Conservation (phyloP, 2,797 vertebrate species). For the Urophycis tenuis region DNA sequence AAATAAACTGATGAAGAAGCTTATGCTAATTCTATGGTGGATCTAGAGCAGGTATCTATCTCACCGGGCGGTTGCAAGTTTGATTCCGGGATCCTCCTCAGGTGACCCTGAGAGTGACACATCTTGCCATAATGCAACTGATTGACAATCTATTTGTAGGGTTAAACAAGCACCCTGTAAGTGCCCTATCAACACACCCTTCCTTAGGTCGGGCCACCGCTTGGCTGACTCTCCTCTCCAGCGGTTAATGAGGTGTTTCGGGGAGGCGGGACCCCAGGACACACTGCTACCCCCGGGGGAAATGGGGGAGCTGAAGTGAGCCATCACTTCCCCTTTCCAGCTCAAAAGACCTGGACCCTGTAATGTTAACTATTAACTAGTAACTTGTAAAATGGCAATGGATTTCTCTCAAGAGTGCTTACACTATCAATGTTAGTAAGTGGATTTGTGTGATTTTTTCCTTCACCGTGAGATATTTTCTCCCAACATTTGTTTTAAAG, state of each 20-base stretch:
- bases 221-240: neutral
- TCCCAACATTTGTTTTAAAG: neutral
- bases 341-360: neutral
- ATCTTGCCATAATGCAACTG: neutral
- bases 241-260: neutral
- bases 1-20: neutral
- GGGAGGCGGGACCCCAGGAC: neutral
- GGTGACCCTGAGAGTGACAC: no score
- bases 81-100: neutral
- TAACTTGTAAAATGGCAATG: neutral
- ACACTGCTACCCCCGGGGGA: neutral
- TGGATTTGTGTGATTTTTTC: neutral
- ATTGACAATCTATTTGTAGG: neutral
- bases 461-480: no score
- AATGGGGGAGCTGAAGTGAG: neutral
- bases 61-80: neutral
- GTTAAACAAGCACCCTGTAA: neutral
- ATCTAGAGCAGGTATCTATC: neutral
- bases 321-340: neutral
- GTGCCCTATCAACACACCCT: neutral
- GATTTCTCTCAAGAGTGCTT: neutral
- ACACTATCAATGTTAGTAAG: neutral
- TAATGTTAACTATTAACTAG: neutral
- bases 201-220: neutral
- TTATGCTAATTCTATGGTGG: neutral